A percentile compares a stretch with the other conserved stretches of the same genome.
Conservation (phyloP, 2,888 invertebrate genomes). For the Spodoptera littoralis region DNA sequence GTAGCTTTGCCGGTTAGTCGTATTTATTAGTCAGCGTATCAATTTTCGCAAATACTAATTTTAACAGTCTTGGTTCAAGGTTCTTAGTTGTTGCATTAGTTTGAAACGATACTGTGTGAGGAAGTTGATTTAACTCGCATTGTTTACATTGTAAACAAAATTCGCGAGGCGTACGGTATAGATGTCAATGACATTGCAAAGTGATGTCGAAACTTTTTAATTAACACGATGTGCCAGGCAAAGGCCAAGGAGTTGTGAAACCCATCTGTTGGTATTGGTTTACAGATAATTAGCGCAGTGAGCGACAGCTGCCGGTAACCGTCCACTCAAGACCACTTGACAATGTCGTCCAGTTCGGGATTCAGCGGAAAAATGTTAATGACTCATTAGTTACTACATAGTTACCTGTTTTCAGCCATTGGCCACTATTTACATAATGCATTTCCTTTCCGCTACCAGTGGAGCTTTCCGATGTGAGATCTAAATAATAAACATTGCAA, state of each 20-base stretch:
- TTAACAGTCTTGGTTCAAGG: constrained; percentile 41
- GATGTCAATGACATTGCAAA: constrained; percentile 68
- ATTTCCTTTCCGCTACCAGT: no score
- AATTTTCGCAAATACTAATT: constrained; percentile 39
- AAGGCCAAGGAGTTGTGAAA: constrained; percentile 69
- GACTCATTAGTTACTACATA: constrained; percentile 32
- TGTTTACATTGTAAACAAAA: constrained; percentile 41
- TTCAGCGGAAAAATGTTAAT: constrained; percentile 38
- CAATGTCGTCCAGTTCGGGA: constrained; percentile 58
- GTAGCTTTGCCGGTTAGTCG: constrained; percentile 18
- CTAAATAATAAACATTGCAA: not conserved
- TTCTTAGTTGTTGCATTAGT: constrained; percentile 5
- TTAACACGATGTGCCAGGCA: constrained; percentile 64
- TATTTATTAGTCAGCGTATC: constrained; percentile 43
- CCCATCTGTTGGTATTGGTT: constrained; percentile 73
- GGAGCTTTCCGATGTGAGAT: not conserved
- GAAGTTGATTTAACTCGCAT: constrained; percentile 27
- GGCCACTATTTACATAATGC: not conserved
- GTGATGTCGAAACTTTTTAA: constrained; percentile 58
- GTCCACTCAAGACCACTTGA: constrained; percentile 62
- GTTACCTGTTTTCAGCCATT: constrained; percentile 5
- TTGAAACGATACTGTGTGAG: constrained; percentile 19
- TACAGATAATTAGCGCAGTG: constrained; percentile 78
- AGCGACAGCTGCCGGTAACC: constrained; percentile 73
- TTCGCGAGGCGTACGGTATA: constrained; percentile 22